Conservation (phyloP, 2,113 vertebrate species). For the Rhinopomastus cyanomelas region DNA sequence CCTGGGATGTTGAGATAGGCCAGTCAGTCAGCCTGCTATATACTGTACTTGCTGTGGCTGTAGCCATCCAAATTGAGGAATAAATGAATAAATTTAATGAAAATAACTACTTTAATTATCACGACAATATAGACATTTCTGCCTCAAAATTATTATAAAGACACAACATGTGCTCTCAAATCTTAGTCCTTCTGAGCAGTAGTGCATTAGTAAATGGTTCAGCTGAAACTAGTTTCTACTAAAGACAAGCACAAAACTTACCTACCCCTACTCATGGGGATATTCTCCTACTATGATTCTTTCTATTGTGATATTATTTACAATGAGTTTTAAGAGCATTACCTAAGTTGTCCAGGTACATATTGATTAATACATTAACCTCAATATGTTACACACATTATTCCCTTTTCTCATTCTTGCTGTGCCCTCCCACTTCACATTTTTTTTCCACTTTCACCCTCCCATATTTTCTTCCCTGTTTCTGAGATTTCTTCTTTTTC, state of each 20-base stretch:
- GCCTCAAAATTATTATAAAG: neutral
- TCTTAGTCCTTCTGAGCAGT: neutral
- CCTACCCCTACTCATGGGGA: neutral
- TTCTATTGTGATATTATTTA: neutral
- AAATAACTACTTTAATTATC: neutral
- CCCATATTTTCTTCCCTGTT: neutral
- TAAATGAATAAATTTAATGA: neutral
- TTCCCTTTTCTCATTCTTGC: neutral
- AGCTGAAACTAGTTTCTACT: neutral
- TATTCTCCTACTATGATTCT: neutral
- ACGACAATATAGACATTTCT: neutral
- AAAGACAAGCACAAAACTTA: neutral
- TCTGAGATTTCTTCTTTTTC: neutral
- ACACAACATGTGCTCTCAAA: neutral
- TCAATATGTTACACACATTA: neutral
- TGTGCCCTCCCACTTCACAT: neutral
- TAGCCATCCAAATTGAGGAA: neutral
- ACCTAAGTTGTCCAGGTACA: neutral
- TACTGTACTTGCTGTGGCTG: neutral
- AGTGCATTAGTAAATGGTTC: neutral
- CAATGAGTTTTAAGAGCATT: neutral
- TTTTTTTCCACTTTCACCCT: neutral
- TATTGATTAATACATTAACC: neutral
- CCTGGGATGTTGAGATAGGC: neutral
- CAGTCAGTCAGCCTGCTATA: neutral